phyloP scores from a whole-genome alignment of 2,113 vertebrate genomes.

The Ceyx melanurus region DNA sequence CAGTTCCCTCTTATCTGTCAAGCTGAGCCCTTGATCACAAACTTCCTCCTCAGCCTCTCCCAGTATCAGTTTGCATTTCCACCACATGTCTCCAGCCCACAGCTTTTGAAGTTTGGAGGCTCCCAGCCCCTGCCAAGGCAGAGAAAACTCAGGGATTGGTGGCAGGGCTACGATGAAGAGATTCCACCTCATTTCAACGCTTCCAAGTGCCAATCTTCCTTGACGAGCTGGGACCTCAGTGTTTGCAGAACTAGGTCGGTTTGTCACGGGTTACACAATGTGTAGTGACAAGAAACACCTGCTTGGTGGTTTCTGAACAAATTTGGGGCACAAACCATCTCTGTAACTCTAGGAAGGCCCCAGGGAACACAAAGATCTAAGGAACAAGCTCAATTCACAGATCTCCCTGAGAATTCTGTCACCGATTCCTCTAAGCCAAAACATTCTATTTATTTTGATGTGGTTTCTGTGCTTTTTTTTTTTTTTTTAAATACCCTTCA shows the following conservation, averaged over 20 bases:
- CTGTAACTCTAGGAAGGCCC: neutral
- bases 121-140: neutral
- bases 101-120: neutral
- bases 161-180: neutral
- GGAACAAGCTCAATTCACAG: neutral
- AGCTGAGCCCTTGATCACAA: neutral
- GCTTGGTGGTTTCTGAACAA: fast-evolving
- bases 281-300: neutral
- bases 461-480: neutral
- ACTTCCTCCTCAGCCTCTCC: neutral
- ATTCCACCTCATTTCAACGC: fast-evolving
- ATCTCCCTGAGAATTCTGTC: neutral
- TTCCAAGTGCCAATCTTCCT: neutral
- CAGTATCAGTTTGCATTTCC: neutral
- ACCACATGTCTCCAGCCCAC: neutral
- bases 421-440: neutral
- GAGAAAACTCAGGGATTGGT: neutral
- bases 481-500: neutral
- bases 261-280: neutral
- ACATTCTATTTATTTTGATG: neutral
- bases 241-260: neutral
- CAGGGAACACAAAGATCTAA: neutral
- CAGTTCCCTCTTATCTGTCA: neutral
- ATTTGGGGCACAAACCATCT: neutral
- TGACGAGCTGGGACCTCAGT: neutral